Percentiles rank a stretch among this genome's conserved stretches.
phyloP scores from a whole-genome alignment of 2,888 invertebrate genomes.

The Ditylenchus weischeri region DNA sequence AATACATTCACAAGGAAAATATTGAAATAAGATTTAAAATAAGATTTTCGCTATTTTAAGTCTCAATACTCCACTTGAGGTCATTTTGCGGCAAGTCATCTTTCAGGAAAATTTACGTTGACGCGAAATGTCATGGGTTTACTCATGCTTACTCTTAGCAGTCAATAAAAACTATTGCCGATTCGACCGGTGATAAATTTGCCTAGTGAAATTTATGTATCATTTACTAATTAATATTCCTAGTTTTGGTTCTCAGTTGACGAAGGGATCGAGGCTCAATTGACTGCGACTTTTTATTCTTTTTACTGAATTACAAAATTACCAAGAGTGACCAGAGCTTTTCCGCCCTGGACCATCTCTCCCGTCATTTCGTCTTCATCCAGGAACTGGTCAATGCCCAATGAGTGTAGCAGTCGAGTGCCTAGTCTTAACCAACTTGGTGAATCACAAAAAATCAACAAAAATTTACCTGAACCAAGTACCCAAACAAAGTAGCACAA shows the following conservation, averaged over 20 bases:
- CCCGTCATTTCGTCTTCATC: conserved; percentile 78
- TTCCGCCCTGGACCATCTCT: conserved; percentile 88
- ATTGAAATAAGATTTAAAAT: no score
- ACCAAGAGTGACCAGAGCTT: conserved; percentile 78
- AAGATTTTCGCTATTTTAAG: no score
- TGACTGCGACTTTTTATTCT: no score
- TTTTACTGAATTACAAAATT: background rate
- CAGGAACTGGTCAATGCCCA: conserved; percentile 95
- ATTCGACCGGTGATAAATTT: background rate
- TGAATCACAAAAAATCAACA: background rate
- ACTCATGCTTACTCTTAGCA: no score
- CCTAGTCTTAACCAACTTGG: conserved; percentile 77
- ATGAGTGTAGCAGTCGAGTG: conserved; percentile 78
- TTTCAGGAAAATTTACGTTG: no score
- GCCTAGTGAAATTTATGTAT: background rate
- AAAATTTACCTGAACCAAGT: conserved; percentile 64
- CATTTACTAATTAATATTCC: background rate
- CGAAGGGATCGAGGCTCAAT: no score
- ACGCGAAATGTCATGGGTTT: no score
- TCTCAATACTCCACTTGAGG: no score
- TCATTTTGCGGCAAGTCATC: no score
- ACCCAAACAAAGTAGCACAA: conserved; percentile 83
- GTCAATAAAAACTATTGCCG: background rate
- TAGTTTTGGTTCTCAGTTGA: background rate
- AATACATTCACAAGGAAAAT: no score